Base-by-base conservation (phyloP, 2,113 vertebrate genomes). In the Sprattus sprattus region DNA sequence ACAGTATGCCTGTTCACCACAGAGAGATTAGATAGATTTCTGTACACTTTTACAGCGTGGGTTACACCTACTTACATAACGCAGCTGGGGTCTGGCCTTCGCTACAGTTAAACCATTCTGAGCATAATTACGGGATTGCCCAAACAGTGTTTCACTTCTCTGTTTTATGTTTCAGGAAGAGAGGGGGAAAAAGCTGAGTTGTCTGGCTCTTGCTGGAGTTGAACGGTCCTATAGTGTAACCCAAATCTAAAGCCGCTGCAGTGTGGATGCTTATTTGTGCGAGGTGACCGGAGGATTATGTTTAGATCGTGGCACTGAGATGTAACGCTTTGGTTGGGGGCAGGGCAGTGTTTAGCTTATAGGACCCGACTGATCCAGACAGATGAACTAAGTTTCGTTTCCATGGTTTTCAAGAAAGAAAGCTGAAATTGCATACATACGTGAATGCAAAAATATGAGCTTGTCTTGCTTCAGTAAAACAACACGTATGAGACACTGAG, bases 311-410 rank as follows among this genome's bases (percentile, higher is more conserved):
- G n/a, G 32, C 45, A 57, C 18, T 18, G 47, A 81, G 46, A 81
- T 75, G 67, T 75, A 39, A 75, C 39, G 28, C 39, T 75, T 75
- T 39, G 67, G 67, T 39, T 71, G 67, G 67, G 67, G 67, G 67
- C 67, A 75, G 67, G 67, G 67, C 67, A 32, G 16, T 75, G 5
- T 39, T 16, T 75, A 39, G 28, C 67, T 39, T 32, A 75, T 13
- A 39, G 67, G 28, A 13, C 28, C 39, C 39, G 67, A 32, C 67
- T 15, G 28, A 75, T 39, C 28, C 67, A 75, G 67, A 75, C 8
- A 22, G 11, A 75, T 75, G 11, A 28, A 39, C 67, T 39, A 28
- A 15, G 67, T 39, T 39, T 28, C 15, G 32, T 47, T 28, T 39
- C 9, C 28, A 32, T 28, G 4, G 25, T 54, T 54, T 54, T 25